A percentile compares a stretch with the other conserved stretches of the same genome.
Evolutionary conservation across 2,113 vertebrate genomes (phyloP).

Genomic region (Percopsis transmontana): DNA sequence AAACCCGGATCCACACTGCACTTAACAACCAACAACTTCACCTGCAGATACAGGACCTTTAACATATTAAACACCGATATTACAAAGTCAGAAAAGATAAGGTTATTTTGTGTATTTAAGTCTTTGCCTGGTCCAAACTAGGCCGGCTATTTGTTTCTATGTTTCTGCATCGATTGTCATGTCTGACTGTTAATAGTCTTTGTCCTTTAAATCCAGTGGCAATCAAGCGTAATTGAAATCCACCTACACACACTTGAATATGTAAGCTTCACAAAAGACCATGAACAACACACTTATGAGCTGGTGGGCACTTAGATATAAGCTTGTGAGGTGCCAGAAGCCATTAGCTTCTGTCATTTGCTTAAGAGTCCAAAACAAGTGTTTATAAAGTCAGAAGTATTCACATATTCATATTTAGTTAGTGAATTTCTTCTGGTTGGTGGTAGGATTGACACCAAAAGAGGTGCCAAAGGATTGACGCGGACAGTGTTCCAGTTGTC

Average conservation of each 20-base stretch:
- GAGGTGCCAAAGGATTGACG: constrained; percentile 44
- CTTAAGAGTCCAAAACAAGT: constrained; percentile 69
- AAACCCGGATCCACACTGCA: constrained; percentile 34
- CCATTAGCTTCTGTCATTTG: constrained; percentile 78
- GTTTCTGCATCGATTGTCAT: constrained; percentile 86
- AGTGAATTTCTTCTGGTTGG: constrained; percentile 27
- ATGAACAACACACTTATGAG: constrained; percentile 82
- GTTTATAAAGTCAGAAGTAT: constrained; percentile 70
- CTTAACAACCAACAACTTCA: constrained; percentile 38
- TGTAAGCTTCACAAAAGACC: constrained; percentile 72
- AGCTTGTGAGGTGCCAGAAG: constrained; percentile 91
- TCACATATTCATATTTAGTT: constrained; percentile 30
- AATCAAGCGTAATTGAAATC: constrained; percentile 68
- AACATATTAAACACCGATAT: constrained; percentile 66
- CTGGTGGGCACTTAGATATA: constrained; percentile 97
- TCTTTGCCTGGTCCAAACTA: constrained; percentile 53
- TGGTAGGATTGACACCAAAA: constrained; percentile 44
- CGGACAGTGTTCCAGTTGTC: constrained; percentile 49
- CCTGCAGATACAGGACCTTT: constrained; percentile 62
- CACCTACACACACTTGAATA: constrained; percentile 63
- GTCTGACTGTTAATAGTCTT: constrained; percentile 73
- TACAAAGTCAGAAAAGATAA: constrained; percentile 71
- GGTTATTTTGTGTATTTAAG: constrained; percentile 55
- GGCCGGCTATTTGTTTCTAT: constrained; percentile 49
- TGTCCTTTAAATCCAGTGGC: constrained; percentile 58